A percentile compares a stretch with the other conserved stretches of the same genome.
Conservation (phyloP, 2,113 vertebrate species). For the Gopherus evgoodei region DNA sequence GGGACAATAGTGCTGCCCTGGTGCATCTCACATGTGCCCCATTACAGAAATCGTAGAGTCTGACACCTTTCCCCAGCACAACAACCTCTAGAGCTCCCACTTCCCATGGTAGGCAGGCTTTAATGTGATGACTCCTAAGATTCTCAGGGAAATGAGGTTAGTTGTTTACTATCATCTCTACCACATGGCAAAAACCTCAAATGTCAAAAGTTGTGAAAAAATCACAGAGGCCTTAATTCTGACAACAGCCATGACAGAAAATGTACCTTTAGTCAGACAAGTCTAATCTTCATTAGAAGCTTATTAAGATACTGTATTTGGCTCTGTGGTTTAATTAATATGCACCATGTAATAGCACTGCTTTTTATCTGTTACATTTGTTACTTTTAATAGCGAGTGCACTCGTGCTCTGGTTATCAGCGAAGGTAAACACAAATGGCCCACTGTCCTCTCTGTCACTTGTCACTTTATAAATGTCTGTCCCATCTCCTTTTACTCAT, state of each 20-base stretch:
- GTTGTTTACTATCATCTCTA: neutral
- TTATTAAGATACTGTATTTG: neutral
- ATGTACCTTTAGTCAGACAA: neutral
- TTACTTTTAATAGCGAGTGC: neutral
- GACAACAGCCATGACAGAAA: neutral
- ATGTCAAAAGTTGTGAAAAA: neutral
- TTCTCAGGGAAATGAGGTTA: neutral
- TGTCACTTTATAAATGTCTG: neutral
- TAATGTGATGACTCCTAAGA: neutral
- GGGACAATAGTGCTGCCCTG: too few species aligned
- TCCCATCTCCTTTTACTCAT: neutral
- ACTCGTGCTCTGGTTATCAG: neutral
- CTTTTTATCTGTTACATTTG: neutral
- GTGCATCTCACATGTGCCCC: neutral
- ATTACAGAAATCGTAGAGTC: neutral
- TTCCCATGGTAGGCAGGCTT: neutral
- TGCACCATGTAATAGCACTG: neutral
- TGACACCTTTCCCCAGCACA: neutral
- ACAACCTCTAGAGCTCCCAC: neutral
- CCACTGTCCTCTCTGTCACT: neutral
- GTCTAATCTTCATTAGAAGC: neutral
- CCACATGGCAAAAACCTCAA: neutral
- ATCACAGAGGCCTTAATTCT: neutral
- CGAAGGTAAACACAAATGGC: neutral
- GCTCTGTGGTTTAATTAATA: neutral